Conservation (phyloP, 2,797 vertebrate species). For the Sorex maritimensis region DNA sequence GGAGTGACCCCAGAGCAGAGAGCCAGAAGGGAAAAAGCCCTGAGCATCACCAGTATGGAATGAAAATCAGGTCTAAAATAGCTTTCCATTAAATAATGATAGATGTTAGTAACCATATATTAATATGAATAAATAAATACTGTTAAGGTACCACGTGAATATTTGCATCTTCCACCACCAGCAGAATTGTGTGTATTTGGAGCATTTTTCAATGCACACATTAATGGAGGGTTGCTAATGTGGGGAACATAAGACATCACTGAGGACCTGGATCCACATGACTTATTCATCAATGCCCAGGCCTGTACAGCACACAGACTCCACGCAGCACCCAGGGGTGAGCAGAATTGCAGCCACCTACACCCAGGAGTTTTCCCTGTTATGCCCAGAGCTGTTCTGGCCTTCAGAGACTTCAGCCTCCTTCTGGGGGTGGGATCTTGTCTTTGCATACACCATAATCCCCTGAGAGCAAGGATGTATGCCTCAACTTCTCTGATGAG, state of each 20-base stretch:
- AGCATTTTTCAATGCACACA: fast-evolving
- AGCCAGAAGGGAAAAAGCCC: too few species aligned
- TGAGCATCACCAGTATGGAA: too few species aligned
- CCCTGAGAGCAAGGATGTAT: background rate
- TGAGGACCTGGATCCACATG: background rate
- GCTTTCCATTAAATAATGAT: background rate
- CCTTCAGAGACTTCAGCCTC: background rate
- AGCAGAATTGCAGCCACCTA: background rate
- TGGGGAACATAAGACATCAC: background rate
- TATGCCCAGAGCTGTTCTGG: too few species aligned
- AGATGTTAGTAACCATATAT: background rate
- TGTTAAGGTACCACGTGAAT: background rate
- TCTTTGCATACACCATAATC: fast-evolving
- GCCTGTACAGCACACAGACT: background rate
- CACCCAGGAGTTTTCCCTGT: background rate
- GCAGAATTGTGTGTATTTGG: background rate
- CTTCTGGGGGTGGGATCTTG: background rate
- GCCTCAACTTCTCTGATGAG: background rate
- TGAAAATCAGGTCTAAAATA: background rate
- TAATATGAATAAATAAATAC: too few species aligned
- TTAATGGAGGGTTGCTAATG: background rate
- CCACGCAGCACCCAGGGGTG: background rate
- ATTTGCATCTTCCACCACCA: background rate
- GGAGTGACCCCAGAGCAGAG: too few species aligned
- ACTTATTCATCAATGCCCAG: conserved; percentile 14